Base-by-base conservation (phyloP, 2,797 vertebrate genomes). In the Peromyscus attwateri region DNA sequence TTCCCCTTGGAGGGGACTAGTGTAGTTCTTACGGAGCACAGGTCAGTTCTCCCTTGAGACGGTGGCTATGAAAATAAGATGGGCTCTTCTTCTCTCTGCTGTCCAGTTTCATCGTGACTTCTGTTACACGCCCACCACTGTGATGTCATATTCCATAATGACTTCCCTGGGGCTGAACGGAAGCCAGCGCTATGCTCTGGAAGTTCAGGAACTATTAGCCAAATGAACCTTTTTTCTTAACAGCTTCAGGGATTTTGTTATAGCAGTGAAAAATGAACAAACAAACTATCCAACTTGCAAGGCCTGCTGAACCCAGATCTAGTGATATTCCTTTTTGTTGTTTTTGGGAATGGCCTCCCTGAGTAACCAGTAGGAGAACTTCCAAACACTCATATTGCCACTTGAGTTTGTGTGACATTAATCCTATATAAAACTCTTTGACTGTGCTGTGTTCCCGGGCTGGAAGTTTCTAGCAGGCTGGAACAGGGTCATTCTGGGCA, bases 251-350 rank as follows among this genome's bases (percentile, higher is more conserved):
- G 21, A 68, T 43, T 68, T 34, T 43, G 21, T 57, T 43, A 73
- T 19, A 19, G 52, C 37, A 62, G 62, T 92, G 43, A 40, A 46
- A 40, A 73, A 43, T 82, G 40, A 13, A 46, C 17, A 40, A 52
- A 40, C 29, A 11, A 2, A 37, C 76, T 6, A 27, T 6, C 1
- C 64, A 37, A 3, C n/a, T 40, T 25, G 34, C 37, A 31, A n/a
- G 46, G 7, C 76, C 52, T 4, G 0, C 7, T 3, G 13, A 46
- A 0, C 34, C 79, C 52, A 16, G 29, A 4, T 60, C 64, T 17
- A 0, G 1, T 6, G 46, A 71, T 21, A 27, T 0, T 23, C 4
- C 64, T n/a, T 43, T 40, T n/a, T 14, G 46, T 75, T 49, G 1
- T 57, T n/a, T 43, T 64, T 34, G 0, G 13, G 43, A 46, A 10